Conservation (phyloP, 1,140 invertebrate genomes). For the Calycopis cecrops region DNA sequence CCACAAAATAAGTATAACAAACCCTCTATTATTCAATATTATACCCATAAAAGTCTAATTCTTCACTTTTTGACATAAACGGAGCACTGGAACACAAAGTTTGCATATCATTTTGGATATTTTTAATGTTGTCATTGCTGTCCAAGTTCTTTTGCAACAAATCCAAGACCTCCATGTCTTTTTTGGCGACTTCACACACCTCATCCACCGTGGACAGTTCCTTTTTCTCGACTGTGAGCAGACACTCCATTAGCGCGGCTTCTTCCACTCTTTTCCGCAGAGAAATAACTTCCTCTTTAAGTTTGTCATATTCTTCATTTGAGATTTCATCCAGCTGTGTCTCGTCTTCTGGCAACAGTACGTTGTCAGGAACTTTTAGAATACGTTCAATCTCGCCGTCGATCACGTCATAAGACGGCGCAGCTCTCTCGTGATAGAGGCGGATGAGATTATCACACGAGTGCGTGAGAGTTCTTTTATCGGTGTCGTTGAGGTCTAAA, state of each 20-base stretch:
- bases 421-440: constrained; percentile 53
- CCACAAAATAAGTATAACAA: neutral
- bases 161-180: constrained; percentile 59
- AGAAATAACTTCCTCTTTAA: constrained; percentile 50
- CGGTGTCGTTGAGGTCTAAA: constrained; percentile 54
- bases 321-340: constrained; percentile 46
- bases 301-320: constrained; percentile 46
- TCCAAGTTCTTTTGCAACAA: constrained; percentile 44
- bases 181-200: constrained; percentile 57
- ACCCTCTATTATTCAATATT: constrained; percentile 2
- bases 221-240: constrained; percentile 54
- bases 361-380: constrained; percentile 51
- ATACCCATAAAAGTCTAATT: constrained; percentile 25
- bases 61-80: constrained; percentile 36
- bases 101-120: constrained; percentile 42
- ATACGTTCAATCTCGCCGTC: constrained; percentile 58
- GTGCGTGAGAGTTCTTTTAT: constrained; percentile 48
- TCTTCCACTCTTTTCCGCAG: constrained; percentile 51
- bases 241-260: constrained; percentile 58
- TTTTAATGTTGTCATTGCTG: constrained; percentile 36
- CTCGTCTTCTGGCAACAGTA: constrained; percentile 58
- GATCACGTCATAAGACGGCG: constrained; percentile 44
- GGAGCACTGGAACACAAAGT: constrained; percentile 52
- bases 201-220: constrained; percentile 51
- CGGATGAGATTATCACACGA: constrained; percentile 55